Percentiles rank a stretch among this genome's conserved stretches.
These are phyloP conservation scores for Pteropus rufus DNA, from an alignment of 2,797 vertebrate genomes.

Conservation along the genomic window DNA sequence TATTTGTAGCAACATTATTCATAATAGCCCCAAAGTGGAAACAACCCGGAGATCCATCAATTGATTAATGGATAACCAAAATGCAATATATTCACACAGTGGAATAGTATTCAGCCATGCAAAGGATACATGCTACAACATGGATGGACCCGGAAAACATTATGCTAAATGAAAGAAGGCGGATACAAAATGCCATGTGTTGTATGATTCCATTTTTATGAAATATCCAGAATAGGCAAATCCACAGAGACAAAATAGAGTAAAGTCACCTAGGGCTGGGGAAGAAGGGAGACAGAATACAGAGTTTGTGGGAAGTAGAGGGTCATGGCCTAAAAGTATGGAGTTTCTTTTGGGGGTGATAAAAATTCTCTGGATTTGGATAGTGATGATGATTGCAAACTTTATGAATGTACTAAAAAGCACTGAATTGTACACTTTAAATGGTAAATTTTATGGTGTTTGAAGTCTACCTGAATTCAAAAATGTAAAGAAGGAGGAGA, in stretches of 20 bases:
- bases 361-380: background rate
- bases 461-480: background rate
- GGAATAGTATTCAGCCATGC: background rate
- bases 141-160: background rate
- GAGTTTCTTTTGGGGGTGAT: background rate
- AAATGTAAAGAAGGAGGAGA: background rate
- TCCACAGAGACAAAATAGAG: background rate
- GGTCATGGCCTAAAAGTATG: background rate
- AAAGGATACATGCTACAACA: background rate
- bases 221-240: background rate
- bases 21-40: background rate
- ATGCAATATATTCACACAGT: background rate
- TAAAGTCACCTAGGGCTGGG: background rate
- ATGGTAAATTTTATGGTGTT: background rate
- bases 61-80: background rate
- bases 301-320: background rate
- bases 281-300: background rate
- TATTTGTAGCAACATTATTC: background rate
- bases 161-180: background rate
- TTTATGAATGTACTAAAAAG: background rate
- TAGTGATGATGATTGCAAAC: background rate
- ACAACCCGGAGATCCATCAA: background rate
- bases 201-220: background rate
- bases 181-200: background rate
- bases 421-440: background rate